phyloP scores from a whole-genome alignment of 2,888 invertebrate genomes.

The Capitulum mitella region DNA sequence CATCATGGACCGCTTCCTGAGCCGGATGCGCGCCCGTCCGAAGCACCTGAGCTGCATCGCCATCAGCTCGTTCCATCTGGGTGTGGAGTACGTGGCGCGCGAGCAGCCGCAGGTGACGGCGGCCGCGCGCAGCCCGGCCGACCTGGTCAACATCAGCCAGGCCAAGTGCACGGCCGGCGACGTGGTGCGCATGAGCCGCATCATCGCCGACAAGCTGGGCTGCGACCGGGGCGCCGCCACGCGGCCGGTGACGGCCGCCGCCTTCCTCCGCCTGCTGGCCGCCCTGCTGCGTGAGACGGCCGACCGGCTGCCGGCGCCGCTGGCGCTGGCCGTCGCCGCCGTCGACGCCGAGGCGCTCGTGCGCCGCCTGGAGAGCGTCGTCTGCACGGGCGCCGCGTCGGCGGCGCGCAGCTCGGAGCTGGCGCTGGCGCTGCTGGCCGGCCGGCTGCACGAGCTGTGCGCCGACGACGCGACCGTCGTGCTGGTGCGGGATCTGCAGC shows the following conservation, averaged over 20 bases:
- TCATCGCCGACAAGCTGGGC: slow-evolving; percentile 69
- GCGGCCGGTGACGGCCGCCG: slow-evolving; percentile 56
- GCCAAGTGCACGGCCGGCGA: slow-evolving; percentile 78
- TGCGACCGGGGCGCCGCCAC: slow-evolving; percentile 50
- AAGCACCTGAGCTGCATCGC: slow-evolving; percentile 84
- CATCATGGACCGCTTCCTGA: slow-evolving; percentile 70
- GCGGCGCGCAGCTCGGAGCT: slow-evolving; percentile 65
- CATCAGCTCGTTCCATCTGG: slow-evolving; percentile 75
- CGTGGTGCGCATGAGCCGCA: slow-evolving; percentile 74
- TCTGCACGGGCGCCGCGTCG: slow-evolving; percentile 66
- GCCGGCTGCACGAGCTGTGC: slow-evolving; percentile 56
- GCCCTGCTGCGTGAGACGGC: slow-evolving; percentile 53
- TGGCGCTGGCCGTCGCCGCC: slow-evolving; percentile 27
- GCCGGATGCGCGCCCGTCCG: slow-evolving; percentile 66
- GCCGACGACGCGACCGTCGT: slow-evolving; percentile 30
- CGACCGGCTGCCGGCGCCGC: slow-evolving; percentile 41
- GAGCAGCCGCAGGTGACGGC: slow-evolving; percentile 39
- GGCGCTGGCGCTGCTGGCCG: slow-evolving; percentile 66
- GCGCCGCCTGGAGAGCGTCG: slow-evolving; percentile 60
- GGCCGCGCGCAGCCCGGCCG: slow-evolving; percentile 45
- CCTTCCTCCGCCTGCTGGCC: slow-evolving; percentile 60
- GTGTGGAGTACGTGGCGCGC: slow-evolving; percentile 62
- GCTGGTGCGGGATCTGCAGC: slow-evolving; percentile 33
- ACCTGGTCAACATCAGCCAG: slow-evolving; percentile 60
- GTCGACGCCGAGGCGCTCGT: slow-evolving; percentile 40